Conservation (phyloP, 2,113 vertebrate species). For the Psilopogon haemacephalus region DNA sequence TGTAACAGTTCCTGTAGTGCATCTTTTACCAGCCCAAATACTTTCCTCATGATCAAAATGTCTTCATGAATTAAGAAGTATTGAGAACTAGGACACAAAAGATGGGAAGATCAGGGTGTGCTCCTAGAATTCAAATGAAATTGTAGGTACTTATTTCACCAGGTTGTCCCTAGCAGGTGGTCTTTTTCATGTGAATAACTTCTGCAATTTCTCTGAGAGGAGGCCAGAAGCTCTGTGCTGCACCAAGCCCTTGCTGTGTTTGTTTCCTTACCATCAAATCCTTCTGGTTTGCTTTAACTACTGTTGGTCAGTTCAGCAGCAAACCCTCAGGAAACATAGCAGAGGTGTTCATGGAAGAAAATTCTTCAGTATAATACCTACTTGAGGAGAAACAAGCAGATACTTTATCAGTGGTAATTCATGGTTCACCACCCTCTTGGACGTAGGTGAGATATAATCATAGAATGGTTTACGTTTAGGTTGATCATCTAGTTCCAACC, state of each 20-base stretch:
- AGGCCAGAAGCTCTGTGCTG: neutral
- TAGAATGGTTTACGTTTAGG: too few relatives aligned
- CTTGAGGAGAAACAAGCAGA: neutral
- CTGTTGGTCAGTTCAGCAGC: slow-evolving; percentile 14
- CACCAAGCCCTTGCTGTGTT: neutral
- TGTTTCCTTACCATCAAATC: neutral
- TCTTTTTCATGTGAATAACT: slow-evolving; percentile 9
- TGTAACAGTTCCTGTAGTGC: neutral
- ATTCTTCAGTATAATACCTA: neutral
- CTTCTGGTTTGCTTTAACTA: neutral
- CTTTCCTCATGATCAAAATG: neutral
- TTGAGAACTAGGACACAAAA: neutral
- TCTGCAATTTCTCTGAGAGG: neutral
- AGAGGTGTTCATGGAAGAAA: neutral
- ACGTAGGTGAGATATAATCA: neutral
- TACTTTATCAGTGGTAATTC: neutral
- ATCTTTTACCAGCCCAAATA: neutral
- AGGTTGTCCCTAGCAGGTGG: neutral
- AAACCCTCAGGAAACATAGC: neutral
- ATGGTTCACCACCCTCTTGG: neutral
- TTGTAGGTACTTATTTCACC: neutral
- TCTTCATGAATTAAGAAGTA: neutral
- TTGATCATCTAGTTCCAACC: too few relatives aligned
- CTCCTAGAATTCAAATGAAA: neutral
- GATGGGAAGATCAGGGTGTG: neutral